phyloP scores from a whole-genome alignment of 2,797 vertebrate genomes.

The Mus minutoides region DNA sequence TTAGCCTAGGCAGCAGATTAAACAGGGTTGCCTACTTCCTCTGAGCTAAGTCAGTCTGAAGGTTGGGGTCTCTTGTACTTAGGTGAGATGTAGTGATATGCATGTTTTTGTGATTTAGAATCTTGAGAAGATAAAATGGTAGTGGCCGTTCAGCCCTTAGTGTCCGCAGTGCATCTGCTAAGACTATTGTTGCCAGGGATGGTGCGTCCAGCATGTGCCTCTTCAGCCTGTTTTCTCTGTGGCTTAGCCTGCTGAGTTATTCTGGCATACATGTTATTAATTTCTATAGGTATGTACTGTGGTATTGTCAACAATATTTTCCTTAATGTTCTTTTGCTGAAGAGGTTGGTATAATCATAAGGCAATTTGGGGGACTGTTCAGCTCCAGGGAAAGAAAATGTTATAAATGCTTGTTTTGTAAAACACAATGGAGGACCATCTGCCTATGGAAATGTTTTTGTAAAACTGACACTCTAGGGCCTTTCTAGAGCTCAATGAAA shows the following conservation, averaged over 20 bases:
- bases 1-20: not conserved
- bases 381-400: not conserved
- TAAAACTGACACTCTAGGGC: not conserved
- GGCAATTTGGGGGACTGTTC: conserved; percentile 7
- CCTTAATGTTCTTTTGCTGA: conserved; percentile 46
- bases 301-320: conserved; percentile 10
- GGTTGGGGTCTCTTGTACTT: not conserved
- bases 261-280: not conserved
- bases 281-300: not conserved
- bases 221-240: not conserved
- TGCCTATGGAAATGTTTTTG: not conserved
- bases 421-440: not conserved
- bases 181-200: not conserved
- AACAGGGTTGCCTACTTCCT: not conserved
- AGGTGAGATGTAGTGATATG: not conserved
- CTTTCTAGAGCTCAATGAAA: not conserved
- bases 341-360: conserved; percentile 13
- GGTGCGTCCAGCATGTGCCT: not conserved
- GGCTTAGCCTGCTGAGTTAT: not conserved
- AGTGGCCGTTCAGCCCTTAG: not conserved
- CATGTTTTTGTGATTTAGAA: not conserved
- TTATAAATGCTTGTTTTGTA: conserved; percentile 30
- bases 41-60: not conserved
- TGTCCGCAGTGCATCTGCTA: not conserved
- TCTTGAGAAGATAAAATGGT: not conserved